Base-by-base conservation (phyloP, 2,113 vertebrate species). In the Ellobius talpinus region DNA sequence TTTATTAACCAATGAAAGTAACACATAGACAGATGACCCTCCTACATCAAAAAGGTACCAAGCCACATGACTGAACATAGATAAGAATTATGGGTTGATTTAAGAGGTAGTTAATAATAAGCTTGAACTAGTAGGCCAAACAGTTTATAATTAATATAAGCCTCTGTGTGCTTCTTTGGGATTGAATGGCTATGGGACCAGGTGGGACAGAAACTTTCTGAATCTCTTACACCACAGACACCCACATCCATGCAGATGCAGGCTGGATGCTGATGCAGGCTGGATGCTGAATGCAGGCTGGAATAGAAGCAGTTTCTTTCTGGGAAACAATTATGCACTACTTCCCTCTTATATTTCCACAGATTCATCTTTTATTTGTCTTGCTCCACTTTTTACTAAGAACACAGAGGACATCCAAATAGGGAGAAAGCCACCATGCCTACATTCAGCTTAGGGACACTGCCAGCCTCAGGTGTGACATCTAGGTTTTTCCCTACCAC, bases 281-380 rank as follows among this genome's bases (percentile, higher is more conserved):
- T 3, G 33, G 21, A 58, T 14, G 10, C 66, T 66, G 65, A 31
- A 31, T 4, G 7, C 29, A 24, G 9, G 14, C 61, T 36, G 21
- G 31, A 5, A 4, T 0, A n/a, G 63, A 23, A 52, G 29, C 17
- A 13, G 33, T 13, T 1, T 79, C 55, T 26, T 58, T 82, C 92
- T 29, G 39, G 45, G 33, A 82, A 7, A 21, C 24, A 65, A 12
- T 39, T 63, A n/a, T 3, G 8, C 45, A 3, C 33, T 33, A 12
- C 14, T 31, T 50, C 33, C 31, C 79, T 63, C 52, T 16, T n/a
- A 21, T 17, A 82, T 42, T 63, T 14, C 74, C 26, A 17, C 1
- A 2, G 36, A 16, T 12, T 29, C 26, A 2, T 6, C n/a, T 13
- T 2, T 24, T 36, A 7, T 5, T 36, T 19, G 16, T 31, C 31